phyloP scores from a whole-genome alignment of 2,113 vertebrate genomes.

The Apistogramma diplotaenia region DNA sequence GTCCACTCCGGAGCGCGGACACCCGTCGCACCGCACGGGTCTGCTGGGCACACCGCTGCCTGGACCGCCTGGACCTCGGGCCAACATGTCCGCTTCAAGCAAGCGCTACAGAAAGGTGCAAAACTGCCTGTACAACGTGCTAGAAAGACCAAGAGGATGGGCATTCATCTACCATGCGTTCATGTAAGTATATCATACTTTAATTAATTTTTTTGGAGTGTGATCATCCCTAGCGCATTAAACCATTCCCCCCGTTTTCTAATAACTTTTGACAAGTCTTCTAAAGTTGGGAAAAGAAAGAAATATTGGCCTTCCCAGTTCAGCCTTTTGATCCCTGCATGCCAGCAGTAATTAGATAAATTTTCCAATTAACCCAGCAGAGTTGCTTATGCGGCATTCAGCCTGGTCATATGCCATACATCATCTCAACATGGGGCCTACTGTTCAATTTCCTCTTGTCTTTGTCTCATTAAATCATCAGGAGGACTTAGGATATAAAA shows the following conservation, averaged over 20 bases:
- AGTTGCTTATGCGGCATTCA: constrained; percentile 43
- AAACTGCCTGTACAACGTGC: constrained; percentile 91
- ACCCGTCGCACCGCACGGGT: constrained; percentile 81
- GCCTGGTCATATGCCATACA: constrained; percentile 13
- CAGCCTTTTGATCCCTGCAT: background rate
- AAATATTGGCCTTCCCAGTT: background rate
- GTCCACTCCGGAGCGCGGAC: constrained; percentile 78
- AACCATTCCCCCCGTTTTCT: background rate
- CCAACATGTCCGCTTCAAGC: constrained; percentile 76
- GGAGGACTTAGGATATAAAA: background rate
- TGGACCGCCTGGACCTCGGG: constrained; percentile 77
- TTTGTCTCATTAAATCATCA: constrained; percentile 38
- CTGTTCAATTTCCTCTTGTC: constrained; percentile 39
- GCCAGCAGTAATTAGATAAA: constrained; percentile 16
- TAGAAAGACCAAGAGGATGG: constrained; percentile 90
- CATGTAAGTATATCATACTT: constrained; percentile 80
- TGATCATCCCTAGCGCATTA: background rate
- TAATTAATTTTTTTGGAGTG: background rate
- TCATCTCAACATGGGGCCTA: constrained; percentile 54
- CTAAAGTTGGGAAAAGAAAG: background rate
- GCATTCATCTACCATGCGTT: constrained; percentile 92
- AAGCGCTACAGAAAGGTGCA: constrained; percentile 87
- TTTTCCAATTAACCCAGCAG: constrained; percentile 52
- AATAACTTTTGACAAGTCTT: background rate
- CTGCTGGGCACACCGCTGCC: constrained; percentile 86